Evolutionary conservation across 2,888 invertebrate genomes (phyloP).

Genomic region (Monoplex corrugatus): DNA sequence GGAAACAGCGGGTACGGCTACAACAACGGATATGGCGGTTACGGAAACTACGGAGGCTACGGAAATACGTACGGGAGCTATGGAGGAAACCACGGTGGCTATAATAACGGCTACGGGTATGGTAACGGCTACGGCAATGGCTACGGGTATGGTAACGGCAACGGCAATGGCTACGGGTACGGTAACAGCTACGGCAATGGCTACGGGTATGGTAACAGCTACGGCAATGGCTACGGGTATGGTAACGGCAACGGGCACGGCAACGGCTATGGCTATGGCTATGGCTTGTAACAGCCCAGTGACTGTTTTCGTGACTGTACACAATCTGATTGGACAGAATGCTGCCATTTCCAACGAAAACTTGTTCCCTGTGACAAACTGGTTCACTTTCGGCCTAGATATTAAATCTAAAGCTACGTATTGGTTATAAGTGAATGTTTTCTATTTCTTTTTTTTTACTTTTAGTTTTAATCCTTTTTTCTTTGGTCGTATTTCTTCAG

Average conservation of each 20-base stretch:
- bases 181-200: neutral
- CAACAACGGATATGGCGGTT: neutral
- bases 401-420: neutral
- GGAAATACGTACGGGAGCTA: neutral
- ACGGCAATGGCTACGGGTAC: too few species aligned
- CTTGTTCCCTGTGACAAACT: neutral
- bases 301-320: too few species aligned
- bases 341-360: neutral
- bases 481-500: too few species aligned
- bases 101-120: neutral
- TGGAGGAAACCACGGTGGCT: neutral
- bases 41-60: conserved; percentile 16
- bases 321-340: too few species aligned
- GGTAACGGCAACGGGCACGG: neutral
- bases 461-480: too few species aligned
- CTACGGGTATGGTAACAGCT: neutral
- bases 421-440: too few species aligned
- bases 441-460: too few species aligned
- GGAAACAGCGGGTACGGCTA: neutral
- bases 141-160: neutral
- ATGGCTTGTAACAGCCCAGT: too few species aligned
- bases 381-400: neutral
- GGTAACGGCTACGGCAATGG: neutral
- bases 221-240: neutral
- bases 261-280: neutral